Conservation (phyloP, 2,113 vertebrate species). For the Axis porcinus region DNA sequence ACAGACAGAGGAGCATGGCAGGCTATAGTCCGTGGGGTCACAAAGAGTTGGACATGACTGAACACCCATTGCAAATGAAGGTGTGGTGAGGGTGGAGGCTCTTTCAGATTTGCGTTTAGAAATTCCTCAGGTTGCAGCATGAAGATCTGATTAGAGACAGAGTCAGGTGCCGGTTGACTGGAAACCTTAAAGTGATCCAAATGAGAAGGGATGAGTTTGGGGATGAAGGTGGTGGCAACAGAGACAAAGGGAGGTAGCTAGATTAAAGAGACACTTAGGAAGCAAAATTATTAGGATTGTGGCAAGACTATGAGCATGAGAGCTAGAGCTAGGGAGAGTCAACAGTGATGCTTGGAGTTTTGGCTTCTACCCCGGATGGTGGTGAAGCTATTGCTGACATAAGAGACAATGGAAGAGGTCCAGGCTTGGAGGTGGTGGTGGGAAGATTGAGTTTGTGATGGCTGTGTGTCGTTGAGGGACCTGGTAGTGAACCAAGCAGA, state of each 20-base stretch:
- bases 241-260: not conserved
- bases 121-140: not conserved
- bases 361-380: not conserved
- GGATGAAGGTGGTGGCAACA: not conserved
- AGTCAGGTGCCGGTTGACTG: not conserved
- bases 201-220: not conserved
- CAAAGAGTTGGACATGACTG: not conserved
- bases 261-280: not conserved
- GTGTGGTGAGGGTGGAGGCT: accelerated
- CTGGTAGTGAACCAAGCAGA: not conserved
- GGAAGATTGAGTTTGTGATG: not conserved
- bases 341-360: accelerated
- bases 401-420: not conserved
- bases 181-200: not conserved
- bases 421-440: not conserved
- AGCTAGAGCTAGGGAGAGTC: not conserved
- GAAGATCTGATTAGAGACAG: not conserved
- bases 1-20: not conserved
- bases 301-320: not conserved
- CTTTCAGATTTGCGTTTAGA: not conserved
- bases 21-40: not conserved
- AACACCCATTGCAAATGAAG: not conserved
- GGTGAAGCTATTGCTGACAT: not conserved
- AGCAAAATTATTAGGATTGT: not conserved
- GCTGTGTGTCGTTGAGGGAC: not conserved